phyloP scores from a whole-genome alignment of 2,888 invertebrate species.

The Lydus trimaculatus region DNA sequence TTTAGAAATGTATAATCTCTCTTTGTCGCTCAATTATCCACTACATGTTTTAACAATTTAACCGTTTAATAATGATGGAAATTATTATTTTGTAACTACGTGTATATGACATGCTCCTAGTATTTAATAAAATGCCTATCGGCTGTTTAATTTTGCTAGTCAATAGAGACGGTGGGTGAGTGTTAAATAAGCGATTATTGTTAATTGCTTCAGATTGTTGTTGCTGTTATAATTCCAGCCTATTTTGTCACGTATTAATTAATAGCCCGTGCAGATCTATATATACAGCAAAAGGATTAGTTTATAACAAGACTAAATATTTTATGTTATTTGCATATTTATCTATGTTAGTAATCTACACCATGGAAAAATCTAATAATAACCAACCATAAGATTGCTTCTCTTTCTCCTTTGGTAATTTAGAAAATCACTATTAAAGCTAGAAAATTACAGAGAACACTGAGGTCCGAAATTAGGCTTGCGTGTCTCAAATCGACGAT shows the following conservation, averaged over 20 bases:
- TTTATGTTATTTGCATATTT: constrained; percentile 39
- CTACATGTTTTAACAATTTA: background rate
- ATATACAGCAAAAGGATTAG: background rate
- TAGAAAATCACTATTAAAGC: constrained; percentile 39
- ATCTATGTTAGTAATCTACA: constrained; percentile 34
- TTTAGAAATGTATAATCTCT: too few relatives aligned
- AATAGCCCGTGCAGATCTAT: constrained; percentile 6
- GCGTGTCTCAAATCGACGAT: constrained; percentile 36
- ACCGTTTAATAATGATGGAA: background rate
- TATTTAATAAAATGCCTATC: background rate
- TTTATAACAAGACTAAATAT: constrained; percentile 30
- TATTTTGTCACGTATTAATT: constrained; percentile 16
- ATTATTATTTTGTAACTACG: background rate
- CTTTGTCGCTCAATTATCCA: too few relatives aligned
- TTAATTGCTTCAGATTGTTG: background rate
- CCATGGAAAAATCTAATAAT: constrained; percentile 34
- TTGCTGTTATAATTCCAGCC: background rate
- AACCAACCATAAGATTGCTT: constrained; percentile 27
- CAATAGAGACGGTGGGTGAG: background rate
- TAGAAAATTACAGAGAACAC: constrained; percentile 43
- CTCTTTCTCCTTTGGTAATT: constrained; percentile 32
- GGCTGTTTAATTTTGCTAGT: background rate
- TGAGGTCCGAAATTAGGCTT: constrained; percentile 38
- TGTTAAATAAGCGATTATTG: background rate
- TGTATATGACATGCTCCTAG: background rate